Base-by-base conservation (phyloP, 2,113 vertebrate species). In the Carettochelys insculpta region DNA sequence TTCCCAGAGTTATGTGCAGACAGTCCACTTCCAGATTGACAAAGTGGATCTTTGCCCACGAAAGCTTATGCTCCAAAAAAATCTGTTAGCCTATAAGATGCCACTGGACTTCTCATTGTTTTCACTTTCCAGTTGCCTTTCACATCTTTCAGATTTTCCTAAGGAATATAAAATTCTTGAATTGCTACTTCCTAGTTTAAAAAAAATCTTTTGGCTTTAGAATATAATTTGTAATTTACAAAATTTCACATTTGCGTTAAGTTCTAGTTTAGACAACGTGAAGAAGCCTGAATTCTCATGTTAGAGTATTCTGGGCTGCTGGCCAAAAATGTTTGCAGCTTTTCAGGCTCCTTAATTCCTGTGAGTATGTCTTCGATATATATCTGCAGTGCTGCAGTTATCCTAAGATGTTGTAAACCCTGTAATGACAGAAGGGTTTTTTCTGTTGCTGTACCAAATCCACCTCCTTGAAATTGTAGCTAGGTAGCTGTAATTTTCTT, bases 121-220 rank as follows among this genome's bases (percentile, higher is more conserved):
- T n/a, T n/a, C n/a, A n/a, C n/a, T n/a, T n/a, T n/a, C n/a, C n/a
- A 61, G 34, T 61, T 58, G 9, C 25, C 31, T 61, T 29, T 56
- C 76, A 7, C 58, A 10, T 75, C 31, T 45, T 65, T 85, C 47
- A 68, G 0, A 48, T 68, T 58, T 86, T 79, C 25, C 78, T 13
- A 71, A 53, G 27, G 73, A 25, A 58, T 19, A 45, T 1, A 0
- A 47, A 54, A 13, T 90, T 88, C 34, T 85, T 77, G 0, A 83
- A n/a, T 82, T 79, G 27, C 75, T 91, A 9, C 0, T 25, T 88
- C 90, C 53, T 31, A 71, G 10, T 19, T 31, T 50, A 14, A 0
- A 82, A 78, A 77, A 53, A 90, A 83, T 71, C 65, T 54, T 34
- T 61, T 88, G 56, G 24, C 34, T 93, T 95, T 80, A 38, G 58